Base-by-base conservation (phyloP, 2,797 vertebrate genomes). In the Phalanger gymnotis region DNA sequence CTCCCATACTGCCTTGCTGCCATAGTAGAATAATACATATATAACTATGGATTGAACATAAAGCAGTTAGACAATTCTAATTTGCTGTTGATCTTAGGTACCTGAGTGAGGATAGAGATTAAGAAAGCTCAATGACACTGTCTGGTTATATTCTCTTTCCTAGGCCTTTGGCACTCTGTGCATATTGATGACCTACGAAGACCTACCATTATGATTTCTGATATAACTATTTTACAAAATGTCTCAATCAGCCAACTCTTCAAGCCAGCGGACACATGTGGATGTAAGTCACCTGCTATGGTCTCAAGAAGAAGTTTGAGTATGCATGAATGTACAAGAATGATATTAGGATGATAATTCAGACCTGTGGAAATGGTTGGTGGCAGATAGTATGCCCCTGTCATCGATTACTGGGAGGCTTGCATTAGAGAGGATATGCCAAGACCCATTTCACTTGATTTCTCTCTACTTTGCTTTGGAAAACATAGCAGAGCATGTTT, bases 131-230 rank as follows among this genome's bases (percentile, higher is more conserved):
- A 19, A 2, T 1, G 47, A 2, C 12, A 40, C 34, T 9, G 0
- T 19, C n/a, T 22, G 90, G 14, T 90, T 61, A 81, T 81, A 10
- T 19, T 52, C 1, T 19, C 90, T 58, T 54, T 93, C 54, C 0
- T 7, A 99, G 99, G 99, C 4, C 99, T 99, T 30, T 99, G 99
- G 99, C 99, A 97, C 94, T 99, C 99, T 0, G 99, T 99, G 97
- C 99, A 99, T 94, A 99, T 99, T 0, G 99, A 99, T 0, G 99
- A 99, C 97, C 99, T 99, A 54, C 99, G 99, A 97, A 98, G 95
- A 52, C 99, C 99, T 73, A 99, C 98, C 51, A 99, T 99, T 97
- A 99, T 99, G 95, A 98, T 98, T 93, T 99, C 99, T 0, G 99
- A 99, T 81, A 96, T 99, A 97, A 99, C 99, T 54, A 98, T 98